phyloP scores from a whole-genome alignment of 2,888 invertebrate genomes.

The Tryphoninae sp. region DNA sequence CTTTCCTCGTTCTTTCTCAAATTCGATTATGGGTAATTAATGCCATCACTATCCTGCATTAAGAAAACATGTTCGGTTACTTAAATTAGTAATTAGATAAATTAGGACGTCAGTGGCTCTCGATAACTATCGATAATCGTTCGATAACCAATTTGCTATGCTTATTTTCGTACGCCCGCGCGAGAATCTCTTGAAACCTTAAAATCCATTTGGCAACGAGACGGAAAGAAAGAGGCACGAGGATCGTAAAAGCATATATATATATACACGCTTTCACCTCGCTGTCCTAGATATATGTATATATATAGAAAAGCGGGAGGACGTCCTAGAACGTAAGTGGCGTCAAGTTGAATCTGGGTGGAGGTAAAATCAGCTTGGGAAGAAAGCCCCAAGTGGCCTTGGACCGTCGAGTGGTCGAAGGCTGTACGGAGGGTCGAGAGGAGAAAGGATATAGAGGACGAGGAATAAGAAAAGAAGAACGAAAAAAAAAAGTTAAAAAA shows the following conservation, averaged over 20 bases:
- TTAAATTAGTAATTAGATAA: no score
- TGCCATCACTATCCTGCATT: no score
- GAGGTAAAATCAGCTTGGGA: constrained; percentile 48
- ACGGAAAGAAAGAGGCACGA: constrained; percentile 21
- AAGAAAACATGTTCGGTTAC: no score
- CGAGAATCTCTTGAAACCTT: neutral
- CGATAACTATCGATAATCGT: neutral
- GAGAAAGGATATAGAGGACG: neutral
- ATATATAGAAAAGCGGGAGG: constrained; percentile 8
- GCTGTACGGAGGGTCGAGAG: neutral
- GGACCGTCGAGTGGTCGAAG: constrained; percentile 39
- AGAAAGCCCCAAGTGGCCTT: constrained; percentile 38
- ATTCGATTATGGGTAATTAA: no score
- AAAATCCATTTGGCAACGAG: constrained; percentile 17
- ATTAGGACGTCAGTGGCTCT: neutral
- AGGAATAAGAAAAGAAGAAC: constrained; percentile 14
- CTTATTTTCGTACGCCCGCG: neutral
- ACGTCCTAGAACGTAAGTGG: constrained; percentile 39
- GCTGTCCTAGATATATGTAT: neutral
- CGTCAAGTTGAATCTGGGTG: constrained; percentile 39
- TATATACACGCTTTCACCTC: neutral
- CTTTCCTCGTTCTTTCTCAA: no score
- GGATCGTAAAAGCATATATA: constrained; percentile 3
- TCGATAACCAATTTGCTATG: neutral
- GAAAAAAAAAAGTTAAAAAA: neutral